Percentiles rank a stretch among this genome's conserved stretches.
phyloP scores from a whole-genome alignment of 2,888 invertebrate genomes.

The Agrochola circellaris region DNA sequence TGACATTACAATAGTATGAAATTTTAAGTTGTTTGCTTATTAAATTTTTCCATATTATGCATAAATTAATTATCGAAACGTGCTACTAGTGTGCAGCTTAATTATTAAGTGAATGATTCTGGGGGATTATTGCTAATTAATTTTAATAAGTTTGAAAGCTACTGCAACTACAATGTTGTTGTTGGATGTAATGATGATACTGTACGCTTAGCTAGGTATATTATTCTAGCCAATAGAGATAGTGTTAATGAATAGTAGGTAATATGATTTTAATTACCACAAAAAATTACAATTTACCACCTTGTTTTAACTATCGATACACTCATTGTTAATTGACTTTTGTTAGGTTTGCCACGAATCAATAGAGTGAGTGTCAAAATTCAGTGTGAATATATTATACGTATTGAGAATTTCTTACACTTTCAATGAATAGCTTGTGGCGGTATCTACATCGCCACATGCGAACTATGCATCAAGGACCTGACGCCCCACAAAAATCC shows the following conservation, averaged over 20 bases:
- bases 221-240: background rate
- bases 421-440: background rate
- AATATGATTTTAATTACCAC: background rate
- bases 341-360: background rate
- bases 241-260: background rate
- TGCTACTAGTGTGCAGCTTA: background rate
- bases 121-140: background rate
- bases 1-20: conserved; percentile 1
- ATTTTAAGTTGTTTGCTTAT: background rate
- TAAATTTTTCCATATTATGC: background rate
- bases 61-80: background rate
- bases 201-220: background rate
- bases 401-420: background rate
- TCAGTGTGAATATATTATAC: no score
- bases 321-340: background rate
- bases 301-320: no score
- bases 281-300: background rate
- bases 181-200: background rate
- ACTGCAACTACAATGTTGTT: background rate
- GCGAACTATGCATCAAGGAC: no score
- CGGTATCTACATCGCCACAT: no score
- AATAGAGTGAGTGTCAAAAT: background rate
- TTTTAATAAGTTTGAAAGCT: background rate
- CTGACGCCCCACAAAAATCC: no score
- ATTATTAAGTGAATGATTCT: background rate